Percentiles rank a stretch among this genome's conserved stretches.
These are phyloP conservation scores for Uria lomvia DNA, from an alignment of 2,113 vertebrate species.

Conservation along the genomic window DNA sequence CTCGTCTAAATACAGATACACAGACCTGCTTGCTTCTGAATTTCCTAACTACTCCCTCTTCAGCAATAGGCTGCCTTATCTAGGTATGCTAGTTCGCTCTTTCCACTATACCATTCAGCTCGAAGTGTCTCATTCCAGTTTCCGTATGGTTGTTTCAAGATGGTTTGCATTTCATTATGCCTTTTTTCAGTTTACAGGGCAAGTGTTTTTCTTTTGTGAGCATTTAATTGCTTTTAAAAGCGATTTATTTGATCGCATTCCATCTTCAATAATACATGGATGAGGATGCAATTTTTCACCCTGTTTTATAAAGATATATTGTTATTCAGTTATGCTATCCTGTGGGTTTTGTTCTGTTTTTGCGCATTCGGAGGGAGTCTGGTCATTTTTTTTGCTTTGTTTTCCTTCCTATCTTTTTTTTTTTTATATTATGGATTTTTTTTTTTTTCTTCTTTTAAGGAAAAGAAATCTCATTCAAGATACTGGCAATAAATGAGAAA, in stretches of 20 bases:
- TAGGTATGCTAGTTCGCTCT: neutral
- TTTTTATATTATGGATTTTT: neutral
- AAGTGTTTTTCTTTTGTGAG: conserved; percentile 14
- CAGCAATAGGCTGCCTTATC: neutral
- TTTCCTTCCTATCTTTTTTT: neutral
- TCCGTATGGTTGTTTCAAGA: neutral
- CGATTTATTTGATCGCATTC: neutral
- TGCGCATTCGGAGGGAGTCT: neutral
- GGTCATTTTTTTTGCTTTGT: neutral
- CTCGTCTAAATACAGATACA: neutral
- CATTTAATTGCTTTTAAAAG: conserved; percentile 31
- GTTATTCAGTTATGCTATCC: neutral
- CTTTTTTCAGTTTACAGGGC: neutral
- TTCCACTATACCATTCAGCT: neutral
- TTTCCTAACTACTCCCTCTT: neutral
- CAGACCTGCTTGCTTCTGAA: neutral
- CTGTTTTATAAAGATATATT: conserved; percentile 24
- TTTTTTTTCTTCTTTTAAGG: neutral
- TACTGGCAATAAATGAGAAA: conserved; percentile 25
- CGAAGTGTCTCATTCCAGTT: neutral
- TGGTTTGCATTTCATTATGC: neutral
- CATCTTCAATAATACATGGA: conserved; percentile 1
- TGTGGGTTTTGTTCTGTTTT: neutral
- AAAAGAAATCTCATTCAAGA: conserved; percentile 12
- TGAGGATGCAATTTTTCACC: conserved; percentile 31